Evolutionary conservation across 2,797 vertebrate genomes (phyloP).

Genomic region (Amphiprion clarkii): DNA sequence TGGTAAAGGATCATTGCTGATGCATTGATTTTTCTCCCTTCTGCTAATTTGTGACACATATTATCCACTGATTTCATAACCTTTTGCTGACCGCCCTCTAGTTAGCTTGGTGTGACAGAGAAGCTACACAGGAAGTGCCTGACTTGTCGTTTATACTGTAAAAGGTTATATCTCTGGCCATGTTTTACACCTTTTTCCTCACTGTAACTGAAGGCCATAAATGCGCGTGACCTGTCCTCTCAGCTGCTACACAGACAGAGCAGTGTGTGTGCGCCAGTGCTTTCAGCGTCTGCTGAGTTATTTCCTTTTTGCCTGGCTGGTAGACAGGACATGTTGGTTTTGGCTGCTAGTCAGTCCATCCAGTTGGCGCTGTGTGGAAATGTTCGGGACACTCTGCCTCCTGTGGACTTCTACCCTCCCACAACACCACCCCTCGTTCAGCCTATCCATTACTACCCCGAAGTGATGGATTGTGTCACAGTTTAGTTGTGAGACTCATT

Average conservation of each 20-base stretch:
- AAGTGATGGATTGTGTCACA: slow-evolving; percentile 51
- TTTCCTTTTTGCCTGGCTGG: slow-evolving; percentile 67
- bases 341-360: slow-evolving; percentile 71
- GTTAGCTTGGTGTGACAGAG: not conserved
- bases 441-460: slow-evolving; percentile 55
- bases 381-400: slow-evolving; percentile 64
- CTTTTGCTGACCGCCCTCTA: not conserved
- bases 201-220: slow-evolving; percentile 35
- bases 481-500: slow-evolving; percentile 35
- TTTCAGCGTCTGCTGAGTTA: slow-evolving; percentile 55
- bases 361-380: slow-evolving; percentile 66
- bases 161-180: not conserved
- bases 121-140: not conserved
- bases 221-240: slow-evolving; percentile 20
- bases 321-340: slow-evolving; percentile 75
- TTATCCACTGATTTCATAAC: not conserved
- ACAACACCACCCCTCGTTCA: slow-evolving; percentile 54
- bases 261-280: slow-evolving; percentile 24
- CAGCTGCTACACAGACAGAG: slow-evolving; percentile 33
- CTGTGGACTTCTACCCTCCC: slow-evolving; percentile 62
- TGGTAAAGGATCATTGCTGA: not conserved
- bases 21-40: not conserved
- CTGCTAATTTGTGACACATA: not conserved
- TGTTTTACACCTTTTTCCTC: not conserved
- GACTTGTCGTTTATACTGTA: slow-evolving; percentile 1